Percentiles rank a stretch among this genome's conserved stretches.
phyloP scores from a whole-genome alignment of 1,140 invertebrate genomes.

The Drosophila sucinea region DNA sequence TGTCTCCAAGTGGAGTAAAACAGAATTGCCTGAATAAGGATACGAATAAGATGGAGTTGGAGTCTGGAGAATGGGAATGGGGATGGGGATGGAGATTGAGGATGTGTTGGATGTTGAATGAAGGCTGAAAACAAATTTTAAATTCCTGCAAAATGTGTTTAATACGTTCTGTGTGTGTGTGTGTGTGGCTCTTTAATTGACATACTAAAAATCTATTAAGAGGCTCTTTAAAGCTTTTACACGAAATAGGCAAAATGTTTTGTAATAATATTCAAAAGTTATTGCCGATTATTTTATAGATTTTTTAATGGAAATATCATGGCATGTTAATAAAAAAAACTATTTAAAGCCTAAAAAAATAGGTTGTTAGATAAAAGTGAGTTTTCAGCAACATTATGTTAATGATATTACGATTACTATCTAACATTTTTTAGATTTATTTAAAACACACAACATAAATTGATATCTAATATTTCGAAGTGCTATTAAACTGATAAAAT shows the following conservation, averaged over 20 bases:
- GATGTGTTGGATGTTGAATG: constrained; percentile 21
- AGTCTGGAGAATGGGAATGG: neutral
- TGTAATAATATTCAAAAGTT: neutral
- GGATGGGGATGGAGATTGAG: constrained; percentile 20
- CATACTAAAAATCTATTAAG: constrained; percentile 55
- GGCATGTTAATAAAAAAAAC: no score
- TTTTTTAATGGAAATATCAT: no score
- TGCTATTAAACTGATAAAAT: no score
- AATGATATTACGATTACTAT: no score
- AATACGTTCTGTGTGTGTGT: constrained; percentile 14
- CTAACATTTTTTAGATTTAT: no score
- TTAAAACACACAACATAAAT: no score
- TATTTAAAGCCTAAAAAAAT: no score
- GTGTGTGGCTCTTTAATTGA: constrained; percentile 56
- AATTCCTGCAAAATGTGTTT: constrained; percentile 50
- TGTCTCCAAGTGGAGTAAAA: constrained; percentile 22
- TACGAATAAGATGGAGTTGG: neutral
- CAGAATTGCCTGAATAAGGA: constrained; percentile 14
- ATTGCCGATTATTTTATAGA: neutral
- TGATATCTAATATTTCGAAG: no score
- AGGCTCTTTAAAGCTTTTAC: constrained; percentile 31
- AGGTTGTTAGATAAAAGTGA: no score
- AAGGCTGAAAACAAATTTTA: constrained; percentile 58
- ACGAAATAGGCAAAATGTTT: neutral
- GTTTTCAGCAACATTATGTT: no score